Conservation (phyloP, 2,888 invertebrate species). For the Diploptera punctata region DNA sequence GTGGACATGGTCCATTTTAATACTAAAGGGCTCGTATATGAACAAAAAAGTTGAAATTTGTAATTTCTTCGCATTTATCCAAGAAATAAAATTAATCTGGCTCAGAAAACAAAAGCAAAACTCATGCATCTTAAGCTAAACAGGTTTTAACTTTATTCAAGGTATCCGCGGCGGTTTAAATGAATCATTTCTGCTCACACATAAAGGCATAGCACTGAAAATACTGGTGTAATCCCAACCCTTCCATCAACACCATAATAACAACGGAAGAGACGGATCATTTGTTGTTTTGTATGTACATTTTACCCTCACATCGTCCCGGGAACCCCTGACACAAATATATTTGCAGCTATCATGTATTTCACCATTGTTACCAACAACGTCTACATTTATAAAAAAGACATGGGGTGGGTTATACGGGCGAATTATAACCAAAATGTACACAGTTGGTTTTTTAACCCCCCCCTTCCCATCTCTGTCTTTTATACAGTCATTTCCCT, state of each 20-base stretch:
- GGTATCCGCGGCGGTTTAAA: no score
- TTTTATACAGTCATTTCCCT: neutral
- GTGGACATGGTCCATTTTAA: no score
- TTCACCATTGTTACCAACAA: neutral
- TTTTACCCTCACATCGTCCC: neutral
- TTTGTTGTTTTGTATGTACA: neutral
- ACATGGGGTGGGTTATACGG: neutral
- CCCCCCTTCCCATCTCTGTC: neutral
- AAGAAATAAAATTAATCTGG: no score
- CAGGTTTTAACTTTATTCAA: no score
- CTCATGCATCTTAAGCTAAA: no score
- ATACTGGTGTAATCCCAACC: neutral
- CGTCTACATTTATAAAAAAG: constrained; percentile 5
- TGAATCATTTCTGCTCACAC: no score
- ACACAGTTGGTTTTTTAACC: constrained; percentile 7
- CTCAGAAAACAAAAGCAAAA: no score
- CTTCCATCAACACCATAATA: neutral
- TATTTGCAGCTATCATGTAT: constrained; percentile 12
- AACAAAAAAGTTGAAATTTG: no score
- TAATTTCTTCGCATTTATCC: no score
- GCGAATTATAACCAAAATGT: constrained; percentile 25
- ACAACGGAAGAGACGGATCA: constrained; percentile 9
- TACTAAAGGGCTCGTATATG: no score
- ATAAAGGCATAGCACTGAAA: no score
- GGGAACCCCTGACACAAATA: neutral